These are phyloP conservation scores for Manis pentadactyla DNA, from an alignment of 2,797 vertebrate species.

Conservation along the genomic window DNA sequence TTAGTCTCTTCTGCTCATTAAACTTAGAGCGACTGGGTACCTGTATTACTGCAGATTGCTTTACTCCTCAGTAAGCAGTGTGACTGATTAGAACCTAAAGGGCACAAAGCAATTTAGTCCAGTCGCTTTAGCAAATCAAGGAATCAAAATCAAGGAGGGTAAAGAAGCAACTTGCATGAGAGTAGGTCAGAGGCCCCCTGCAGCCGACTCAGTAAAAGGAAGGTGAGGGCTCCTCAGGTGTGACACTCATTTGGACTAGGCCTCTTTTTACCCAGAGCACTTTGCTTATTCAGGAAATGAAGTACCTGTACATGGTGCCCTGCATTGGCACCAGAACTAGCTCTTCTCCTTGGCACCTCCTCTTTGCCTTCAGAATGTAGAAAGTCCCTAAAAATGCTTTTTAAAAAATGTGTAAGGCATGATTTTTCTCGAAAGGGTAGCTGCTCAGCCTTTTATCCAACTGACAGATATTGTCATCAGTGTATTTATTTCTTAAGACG, in stretches of 20 bases:
- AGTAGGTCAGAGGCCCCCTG: neutral
- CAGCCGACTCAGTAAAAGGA: neutral
- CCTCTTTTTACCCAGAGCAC: neutral
- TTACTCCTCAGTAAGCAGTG: neutral
- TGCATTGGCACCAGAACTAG: neutral
- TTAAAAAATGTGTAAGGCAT: neutral
- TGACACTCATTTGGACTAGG: neutral
- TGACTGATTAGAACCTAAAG: neutral
- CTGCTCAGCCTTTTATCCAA: neutral
- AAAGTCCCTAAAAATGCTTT: neutral
- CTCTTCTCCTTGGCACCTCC: neutral
- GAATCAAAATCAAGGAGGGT: neutral
- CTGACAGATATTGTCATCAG: neutral
- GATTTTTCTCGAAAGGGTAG: neutral
- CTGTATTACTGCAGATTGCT: slow-evolving; percentile 30
- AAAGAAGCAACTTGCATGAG: neutral
- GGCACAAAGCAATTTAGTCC: neutral
- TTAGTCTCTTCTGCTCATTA: neutral
- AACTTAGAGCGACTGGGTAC: neutral
- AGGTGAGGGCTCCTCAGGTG: neutral
- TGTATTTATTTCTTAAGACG: neutral
- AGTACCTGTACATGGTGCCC: neutral
- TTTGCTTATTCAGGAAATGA: neutral
- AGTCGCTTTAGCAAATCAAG: neutral
- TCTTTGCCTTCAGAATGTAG: neutral